A percentile compares a stretch with the other conserved stretches of the same genome.
These are phyloP conservation scores for Ianthella basta DNA, from an alignment of 37 sponge, comb jelly and placozoan genomes.

Conservation along the genomic window DNA sequence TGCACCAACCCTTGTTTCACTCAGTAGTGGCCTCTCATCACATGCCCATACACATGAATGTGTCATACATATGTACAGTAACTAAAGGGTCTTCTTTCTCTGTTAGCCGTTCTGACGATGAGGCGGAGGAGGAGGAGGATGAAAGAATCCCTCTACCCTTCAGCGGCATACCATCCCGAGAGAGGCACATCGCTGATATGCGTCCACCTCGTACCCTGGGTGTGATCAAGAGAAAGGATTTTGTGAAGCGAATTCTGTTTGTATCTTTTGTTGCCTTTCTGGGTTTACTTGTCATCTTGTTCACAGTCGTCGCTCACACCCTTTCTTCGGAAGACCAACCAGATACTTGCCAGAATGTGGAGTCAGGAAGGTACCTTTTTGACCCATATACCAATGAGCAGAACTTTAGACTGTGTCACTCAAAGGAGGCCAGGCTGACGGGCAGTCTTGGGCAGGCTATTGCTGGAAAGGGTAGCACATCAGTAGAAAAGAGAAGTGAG, in stretches of 20 bases:
- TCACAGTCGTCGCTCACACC: slow-evolving; percentile 32
- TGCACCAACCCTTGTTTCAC: no score
- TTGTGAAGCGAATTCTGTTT: not conserved
- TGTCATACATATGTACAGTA: no score
- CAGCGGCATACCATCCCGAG: no score
- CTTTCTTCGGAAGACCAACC: not conserved
- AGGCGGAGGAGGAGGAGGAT: no score
- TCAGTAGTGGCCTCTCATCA: no score
- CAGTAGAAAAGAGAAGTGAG: not conserved
- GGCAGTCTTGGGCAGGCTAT: slow-evolving; percentile 30
- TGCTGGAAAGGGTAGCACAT: not conserved
- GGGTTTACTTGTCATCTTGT: slow-evolving; percentile 22
- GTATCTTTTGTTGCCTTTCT: slow-evolving; percentile 42
- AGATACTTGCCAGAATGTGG: slow-evolving; percentile 24
- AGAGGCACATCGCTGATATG: no score
- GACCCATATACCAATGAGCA: slow-evolving; percentile 6
- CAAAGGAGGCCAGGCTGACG: slow-evolving; percentile 24
- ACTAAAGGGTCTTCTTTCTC: no score
- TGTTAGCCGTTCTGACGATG: no score
- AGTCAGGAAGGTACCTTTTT: not conserved
- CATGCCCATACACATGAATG: no score
- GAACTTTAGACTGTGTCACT: slow-evolving; percentile 50
- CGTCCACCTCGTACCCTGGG: no score
- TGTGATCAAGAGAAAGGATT: no score
- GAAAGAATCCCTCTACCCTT: no score